Base-by-base conservation (phyloP, 2,888 invertebrate species). In the Aphodius granarius region DNA sequence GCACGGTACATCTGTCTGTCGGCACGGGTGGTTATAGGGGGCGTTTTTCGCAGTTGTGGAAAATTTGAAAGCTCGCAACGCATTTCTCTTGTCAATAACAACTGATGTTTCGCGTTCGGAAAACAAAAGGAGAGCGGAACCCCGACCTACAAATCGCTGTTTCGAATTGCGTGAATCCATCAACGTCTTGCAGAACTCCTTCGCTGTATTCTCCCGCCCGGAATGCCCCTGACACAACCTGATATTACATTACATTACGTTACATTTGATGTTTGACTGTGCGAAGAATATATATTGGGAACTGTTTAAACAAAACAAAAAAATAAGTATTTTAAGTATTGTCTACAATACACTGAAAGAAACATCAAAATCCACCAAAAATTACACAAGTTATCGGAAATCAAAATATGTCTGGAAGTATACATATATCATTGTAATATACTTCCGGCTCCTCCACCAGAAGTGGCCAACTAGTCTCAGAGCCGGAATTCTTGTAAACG, bases 101-200 rank as follows among this genome's bases (percentile, higher is more conserved):
- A 68, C 68, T 68, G 68, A 68, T 68, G 68, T 68, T 68, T 20
- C 68, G 68, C 21, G 22, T 68, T 68, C 68, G 68, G 68, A 68
- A 68, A 68, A 68, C 22, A 68, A 68, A 68, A 43, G 43, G 43
- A 43, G 43, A 9, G 43, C 43, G 19, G 68, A 68, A 68, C 20
- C 22, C 21, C 68, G 68, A 68, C 22, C 21, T 68, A 68, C 68
- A 68, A 68, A 68, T 43, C 43, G 43, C 43, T 43, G 43, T 43
- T 43, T 43, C 43, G 43, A 43, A 43, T 43, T 43, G 43, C 43
- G 43, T 43, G 43, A 9, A 43, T 43, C 43, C 43, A 43, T 43
- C 43, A 43, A 43, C 43, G 43, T 43, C 43, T 43, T 43, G 43
- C 2, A 43, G 43, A 43, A 6, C 13, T 43, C 43, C 9, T 43